Percentiles rank a stretch among this genome's conserved stretches.
phyloP scores from a whole-genome alignment of 2,797 vertebrate genomes.

The Morus bassanus region DNA sequence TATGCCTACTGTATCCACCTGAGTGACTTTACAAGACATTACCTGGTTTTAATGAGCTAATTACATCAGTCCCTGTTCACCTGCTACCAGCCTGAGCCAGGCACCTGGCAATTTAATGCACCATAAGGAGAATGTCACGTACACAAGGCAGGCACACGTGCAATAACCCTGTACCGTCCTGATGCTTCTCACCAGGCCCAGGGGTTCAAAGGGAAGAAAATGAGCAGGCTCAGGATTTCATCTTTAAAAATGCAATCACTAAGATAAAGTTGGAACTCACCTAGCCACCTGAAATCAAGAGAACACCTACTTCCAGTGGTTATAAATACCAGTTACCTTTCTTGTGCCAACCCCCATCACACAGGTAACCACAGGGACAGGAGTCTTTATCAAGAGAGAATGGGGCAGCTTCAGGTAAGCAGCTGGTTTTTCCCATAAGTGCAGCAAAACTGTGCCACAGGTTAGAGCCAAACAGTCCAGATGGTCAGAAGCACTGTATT shows the following conservation, averaged over 20 bases:
- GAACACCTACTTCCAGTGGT: not conserved
- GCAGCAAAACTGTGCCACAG: not conserved
- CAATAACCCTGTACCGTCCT: not conserved
- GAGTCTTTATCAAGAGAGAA: not conserved
- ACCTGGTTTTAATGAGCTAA: conserved; percentile 90
- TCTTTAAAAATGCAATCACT: not conserved
- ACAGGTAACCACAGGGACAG: not conserved
- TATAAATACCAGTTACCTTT: not conserved
- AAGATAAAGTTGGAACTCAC: not conserved
- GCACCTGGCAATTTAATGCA: conserved; percentile 18
- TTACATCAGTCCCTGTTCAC: conserved; percentile 80
- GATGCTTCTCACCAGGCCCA: not conserved
- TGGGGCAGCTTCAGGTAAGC: rapidly evolving
- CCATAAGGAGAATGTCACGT: not conserved
- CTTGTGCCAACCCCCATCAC: not conserved
- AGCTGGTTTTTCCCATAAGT: not conserved
- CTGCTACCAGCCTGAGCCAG: conserved; percentile 50
- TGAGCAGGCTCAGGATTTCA: not conserved
- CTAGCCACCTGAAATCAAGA: too few species aligned
- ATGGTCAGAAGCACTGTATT: not conserved
- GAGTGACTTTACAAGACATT: conserved; percentile 89
- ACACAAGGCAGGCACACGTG: not conserved
- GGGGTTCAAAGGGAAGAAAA: not conserved
- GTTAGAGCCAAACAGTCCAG: not conserved
- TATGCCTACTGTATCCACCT: conserved; percentile 73